Percentiles rank a stretch among this genome's conserved stretches.
These are phyloP conservation scores for Drosophila parabipectinata DNA, from an alignment of 1,140 invertebrate genomes.

Conservation along the genomic window DNA sequence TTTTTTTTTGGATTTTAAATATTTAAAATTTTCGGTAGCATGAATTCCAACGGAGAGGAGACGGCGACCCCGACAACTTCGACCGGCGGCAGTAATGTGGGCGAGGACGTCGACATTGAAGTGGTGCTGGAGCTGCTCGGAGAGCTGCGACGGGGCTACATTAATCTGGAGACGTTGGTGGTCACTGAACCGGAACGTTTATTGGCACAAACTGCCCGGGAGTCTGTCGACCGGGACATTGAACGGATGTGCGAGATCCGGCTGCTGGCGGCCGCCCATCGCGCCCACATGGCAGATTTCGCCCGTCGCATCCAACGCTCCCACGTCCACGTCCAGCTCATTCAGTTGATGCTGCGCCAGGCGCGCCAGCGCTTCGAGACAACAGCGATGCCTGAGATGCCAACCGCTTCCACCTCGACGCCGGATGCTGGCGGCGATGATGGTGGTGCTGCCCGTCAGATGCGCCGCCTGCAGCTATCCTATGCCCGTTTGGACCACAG, in stretches of 20 bases:
- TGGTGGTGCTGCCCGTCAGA: conserved; percentile 6
- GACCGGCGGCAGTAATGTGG: neutral
- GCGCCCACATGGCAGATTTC: conserved; percentile 4
- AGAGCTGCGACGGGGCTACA: neutral
- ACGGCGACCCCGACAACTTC: neutral
- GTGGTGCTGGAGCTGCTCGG: neutral
- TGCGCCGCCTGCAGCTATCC: neutral
- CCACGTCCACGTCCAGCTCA: conserved; percentile 3
- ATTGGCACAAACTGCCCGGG: conserved; percentile 1
- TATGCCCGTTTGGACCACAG: neutral
- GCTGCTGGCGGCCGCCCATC: neutral
- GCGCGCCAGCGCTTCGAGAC: neutral
- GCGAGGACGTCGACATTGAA: neutral
- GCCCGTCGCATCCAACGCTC: neutral
- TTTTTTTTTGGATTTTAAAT: neutral
- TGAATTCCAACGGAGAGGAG: neutral
- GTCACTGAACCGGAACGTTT: neutral
- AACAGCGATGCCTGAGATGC: neutral
- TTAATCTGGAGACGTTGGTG: neutral
- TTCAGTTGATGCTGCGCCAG: conserved; percentile 8
- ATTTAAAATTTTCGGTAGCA: neutral
- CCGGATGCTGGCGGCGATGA: conserved; percentile 20
- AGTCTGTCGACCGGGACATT: conserved; percentile 11
- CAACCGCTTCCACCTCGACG: neutral
- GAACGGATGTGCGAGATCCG: conserved; percentile 1